Percentiles rank a stretch among this genome's conserved stretches.
These are phyloP conservation scores for Myopa testacea DNA, from an alignment of 2,888 invertebrate species.

Conservation along the genomic window DNA sequence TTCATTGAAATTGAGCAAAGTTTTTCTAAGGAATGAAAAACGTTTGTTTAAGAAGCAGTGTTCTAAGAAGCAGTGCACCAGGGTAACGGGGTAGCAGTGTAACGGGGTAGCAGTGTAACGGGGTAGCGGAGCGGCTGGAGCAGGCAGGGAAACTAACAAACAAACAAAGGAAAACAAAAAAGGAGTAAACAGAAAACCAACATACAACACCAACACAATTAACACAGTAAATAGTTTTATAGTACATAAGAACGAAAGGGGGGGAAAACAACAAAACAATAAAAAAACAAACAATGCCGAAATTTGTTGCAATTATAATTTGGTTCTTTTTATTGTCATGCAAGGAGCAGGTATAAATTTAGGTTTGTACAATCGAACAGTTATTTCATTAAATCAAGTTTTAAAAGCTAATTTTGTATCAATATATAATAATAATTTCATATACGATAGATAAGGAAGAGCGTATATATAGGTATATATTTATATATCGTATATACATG, in stretches of 20 bases:
- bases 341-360: slow-evolving; percentile 27
- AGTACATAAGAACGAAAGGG: background rate
- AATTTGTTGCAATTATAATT: slow-evolving; percentile 28
- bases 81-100: too few species aligned
- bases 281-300: slow-evolving; percentile 29
- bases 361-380: slow-evolving; percentile 28
- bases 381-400: slow-evolving; percentile 5
- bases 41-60: too few species aligned
- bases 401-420: slow-evolving; percentile 16
- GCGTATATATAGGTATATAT: too few species aligned
- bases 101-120: too few species aligned
- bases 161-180: background rate
- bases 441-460: too few species aligned
- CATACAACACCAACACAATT: background rate
- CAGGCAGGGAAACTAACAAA: background rate
- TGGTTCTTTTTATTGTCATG: slow-evolving; percentile 36
- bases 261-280: background rate
- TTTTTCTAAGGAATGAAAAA: too few species aligned
- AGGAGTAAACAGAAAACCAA: background rate
- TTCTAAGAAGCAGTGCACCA: too few species aligned
- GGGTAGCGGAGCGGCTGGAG: too few species aligned
- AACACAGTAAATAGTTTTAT: background rate
- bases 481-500: slow-evolving; percentile 21
- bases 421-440: background rate
- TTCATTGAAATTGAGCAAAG: too few species aligned